A percentile compares a stretch with the other conserved stretches of the same genome.
These are phyloP conservation scores for Conomelus anceps DNA, from an alignment of 2,888 invertebrate genomes.

Conservation along the genomic window DNA sequence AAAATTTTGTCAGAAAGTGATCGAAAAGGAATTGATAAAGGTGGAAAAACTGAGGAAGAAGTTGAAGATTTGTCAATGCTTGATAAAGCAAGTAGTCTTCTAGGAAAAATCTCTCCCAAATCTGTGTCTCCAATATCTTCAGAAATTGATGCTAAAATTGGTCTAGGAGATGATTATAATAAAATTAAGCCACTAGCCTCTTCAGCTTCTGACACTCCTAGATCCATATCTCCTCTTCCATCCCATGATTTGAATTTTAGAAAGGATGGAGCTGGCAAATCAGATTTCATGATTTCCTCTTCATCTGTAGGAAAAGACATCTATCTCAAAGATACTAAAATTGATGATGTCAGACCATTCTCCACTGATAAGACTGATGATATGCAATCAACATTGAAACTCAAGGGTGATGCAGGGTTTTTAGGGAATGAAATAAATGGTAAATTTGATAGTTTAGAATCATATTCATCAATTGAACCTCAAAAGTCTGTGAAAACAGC, in stretches of 20 bases:
- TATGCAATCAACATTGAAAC: not conserved
- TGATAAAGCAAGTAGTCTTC: not conserved
- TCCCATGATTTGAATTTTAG: not conserved
- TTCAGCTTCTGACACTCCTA: not conserved
- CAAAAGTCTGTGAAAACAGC: not conserved
- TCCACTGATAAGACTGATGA: not conserved
- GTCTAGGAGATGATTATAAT: not conserved
- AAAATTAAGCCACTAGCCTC: not conserved
- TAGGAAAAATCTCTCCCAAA: conserved; percentile 10
- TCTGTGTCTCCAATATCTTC: not conserved
- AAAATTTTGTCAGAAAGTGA: not conserved
- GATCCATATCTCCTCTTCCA: not conserved
- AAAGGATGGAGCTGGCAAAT: not conserved
- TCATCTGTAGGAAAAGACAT: not conserved
- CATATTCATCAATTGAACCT: not conserved
- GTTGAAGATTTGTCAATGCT: not conserved
- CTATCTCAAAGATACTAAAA: not conserved
- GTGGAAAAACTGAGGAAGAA: not conserved
- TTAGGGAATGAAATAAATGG: not conserved
- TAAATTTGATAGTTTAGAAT: not conserved
- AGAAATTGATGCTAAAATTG: not conserved
- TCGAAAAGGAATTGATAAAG: not conserved
- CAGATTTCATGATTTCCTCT: not conserved
- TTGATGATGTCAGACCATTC: not conserved
- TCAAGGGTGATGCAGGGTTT: not conserved